Evolutionary conservation across 2,888 invertebrate genomes (phyloP), one percentile per base, ranked within the genome.

Genomic region (Orchestes rusci): DNA sequence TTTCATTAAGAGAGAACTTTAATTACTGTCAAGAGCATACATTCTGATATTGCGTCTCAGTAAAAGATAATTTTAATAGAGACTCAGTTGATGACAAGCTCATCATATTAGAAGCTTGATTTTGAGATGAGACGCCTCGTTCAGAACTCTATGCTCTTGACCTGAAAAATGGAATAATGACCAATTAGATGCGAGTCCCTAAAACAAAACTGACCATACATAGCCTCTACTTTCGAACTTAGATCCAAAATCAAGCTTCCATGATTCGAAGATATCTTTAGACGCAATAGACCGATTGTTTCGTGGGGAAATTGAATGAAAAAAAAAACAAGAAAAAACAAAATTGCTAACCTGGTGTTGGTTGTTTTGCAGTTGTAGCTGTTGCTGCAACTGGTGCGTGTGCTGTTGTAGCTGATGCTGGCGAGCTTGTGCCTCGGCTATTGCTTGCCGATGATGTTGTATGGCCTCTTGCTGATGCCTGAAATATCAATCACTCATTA

Each of bases 401-500:
- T 72, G 70, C 43, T 70, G 71, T 51, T 74, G 74, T 53, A 74
- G 71, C 53, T 70, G 63, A 41, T 63, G 63, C 49, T 66, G 62
- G 55, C 71, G 67, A 53, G 70, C 72, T 54, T 73, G 70, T 53
- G 72, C 70, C 47, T 63, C 63, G 18, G 60, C 63, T 51, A 65
- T 59, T 51, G 62, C 59, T 42, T 64, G 64, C 43, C 62, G 63
- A 51, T 63, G 64, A 38, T 63, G 63, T 34, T 63, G 62, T 18
- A 62, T 55, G 36, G 65, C 62, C 50, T 59, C 59, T 41, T 59
- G 62, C 44, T 66, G 60, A 47, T 62, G 62, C 50, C 70, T 62
- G 52, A 69, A 43, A 35, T 16, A 39, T n/a, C n/a, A n/a, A n/a
- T n/a, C n/a, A n/a, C n/a, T n/a, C n/a, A n/a, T n/a, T n/a, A n/a